Evolutionary conservation across 2,888 invertebrate genomes (phyloP).

Genomic region (Hoplodrina ambigua): DNA sequence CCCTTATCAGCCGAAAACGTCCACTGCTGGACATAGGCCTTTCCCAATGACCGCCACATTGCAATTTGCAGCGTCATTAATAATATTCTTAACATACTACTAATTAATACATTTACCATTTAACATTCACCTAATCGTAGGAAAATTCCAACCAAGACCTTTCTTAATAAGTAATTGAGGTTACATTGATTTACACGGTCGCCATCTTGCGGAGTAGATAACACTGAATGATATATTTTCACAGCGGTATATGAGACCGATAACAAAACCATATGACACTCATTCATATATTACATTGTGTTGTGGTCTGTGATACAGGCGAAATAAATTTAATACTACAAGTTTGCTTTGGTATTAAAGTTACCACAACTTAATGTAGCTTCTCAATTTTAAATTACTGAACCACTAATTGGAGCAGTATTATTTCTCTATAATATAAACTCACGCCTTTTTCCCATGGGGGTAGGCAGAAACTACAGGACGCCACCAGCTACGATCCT

Average conservation of each 20-base stretch:
- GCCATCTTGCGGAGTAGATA: slow-evolving; percentile 83
- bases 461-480: no score
- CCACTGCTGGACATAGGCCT: no score
- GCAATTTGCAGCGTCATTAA: background rate
- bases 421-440: no score
- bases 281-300: slow-evolving; percentile 69
- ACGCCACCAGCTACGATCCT: no score
- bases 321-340: slow-evolving; percentile 7
- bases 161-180: slow-evolving; percentile 88
- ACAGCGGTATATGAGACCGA: slow-evolving; percentile 74
- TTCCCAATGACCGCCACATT: no score
- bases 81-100: background rate
- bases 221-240: slow-evolving; percentile 82
- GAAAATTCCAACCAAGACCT: slow-evolving; percentile 86
- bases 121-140: slow-evolving; percentile 71
- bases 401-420: background rate
- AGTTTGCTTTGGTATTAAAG: background rate
- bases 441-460: no score
- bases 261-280: slow-evolving; percentile 75
- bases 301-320: slow-evolving; percentile 34
- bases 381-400: slow-evolving; percentile 6
- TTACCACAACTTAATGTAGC: background rate
- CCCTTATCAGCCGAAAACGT: no score
- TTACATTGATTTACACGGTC: slow-evolving; percentile 86
- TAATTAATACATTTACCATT: slow-evolving; percentile 14